A percentile compares a stretch with the other conserved stretches of the same genome.
These are phyloP conservation scores for Seladonia tumulorum DNA, from an alignment of 2,888 invertebrate genomes.

Conservation along the genomic window DNA sequence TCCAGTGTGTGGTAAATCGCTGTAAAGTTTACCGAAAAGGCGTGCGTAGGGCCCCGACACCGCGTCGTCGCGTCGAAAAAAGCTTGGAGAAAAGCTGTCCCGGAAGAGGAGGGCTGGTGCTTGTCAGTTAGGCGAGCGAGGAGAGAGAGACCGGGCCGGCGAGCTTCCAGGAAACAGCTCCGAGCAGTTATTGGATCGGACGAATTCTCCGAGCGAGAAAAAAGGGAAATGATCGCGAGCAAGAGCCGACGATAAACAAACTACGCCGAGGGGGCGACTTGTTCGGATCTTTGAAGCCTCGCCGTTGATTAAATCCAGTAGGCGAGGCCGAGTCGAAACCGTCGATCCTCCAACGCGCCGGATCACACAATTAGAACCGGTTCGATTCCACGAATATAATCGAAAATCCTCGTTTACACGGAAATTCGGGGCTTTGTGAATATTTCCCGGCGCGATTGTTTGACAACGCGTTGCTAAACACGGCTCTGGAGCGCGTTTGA, in stretches of 20 bases:
- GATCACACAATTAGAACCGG: constrained; percentile 52
- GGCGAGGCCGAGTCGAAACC: constrained; percentile 73
- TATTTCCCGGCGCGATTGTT: background rate
- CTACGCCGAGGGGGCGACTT: constrained; percentile 70
- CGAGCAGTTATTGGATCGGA: constrained; percentile 60
- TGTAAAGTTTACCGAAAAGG: constrained; percentile 31
- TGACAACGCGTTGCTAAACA: background rate
- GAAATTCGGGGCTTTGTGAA: background rate
- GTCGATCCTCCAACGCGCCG: constrained; percentile 34
- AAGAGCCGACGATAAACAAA: constrained; percentile 80
- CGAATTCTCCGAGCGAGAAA: constrained; percentile 53
- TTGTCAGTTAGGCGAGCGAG: constrained; percentile 75
- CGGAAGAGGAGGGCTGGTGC: constrained; percentile 69
- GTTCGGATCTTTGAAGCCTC: constrained; percentile 80
- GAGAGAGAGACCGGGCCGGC: constrained; percentile 73
- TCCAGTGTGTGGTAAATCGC: background rate
- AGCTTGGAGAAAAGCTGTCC: constrained; percentile 35
- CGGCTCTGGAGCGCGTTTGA: background rate
- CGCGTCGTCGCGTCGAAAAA: constrained; percentile 21
- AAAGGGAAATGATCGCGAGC: constrained; percentile 63
- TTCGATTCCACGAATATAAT: constrained; percentile 40
- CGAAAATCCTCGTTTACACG: constrained; percentile 4
- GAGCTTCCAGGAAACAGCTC: constrained; percentile 75
- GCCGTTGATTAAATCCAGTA: constrained; percentile 82
- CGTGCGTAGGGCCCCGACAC: constrained; percentile 19